Base-by-base conservation (phyloP, 2,888 invertebrate species). In the Macropis europaea region DNA sequence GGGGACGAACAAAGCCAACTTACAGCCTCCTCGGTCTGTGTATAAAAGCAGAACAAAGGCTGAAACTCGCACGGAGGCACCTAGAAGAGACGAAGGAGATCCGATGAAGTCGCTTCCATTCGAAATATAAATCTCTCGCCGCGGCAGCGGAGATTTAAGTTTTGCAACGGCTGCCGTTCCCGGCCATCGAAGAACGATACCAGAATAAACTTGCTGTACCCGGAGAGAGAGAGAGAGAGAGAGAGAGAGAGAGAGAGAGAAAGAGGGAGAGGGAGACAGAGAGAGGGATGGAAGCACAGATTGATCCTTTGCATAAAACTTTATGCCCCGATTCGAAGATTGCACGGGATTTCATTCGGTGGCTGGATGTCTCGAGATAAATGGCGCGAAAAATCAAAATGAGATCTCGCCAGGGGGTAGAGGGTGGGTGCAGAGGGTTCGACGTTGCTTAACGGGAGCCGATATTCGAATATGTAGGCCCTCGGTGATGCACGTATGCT, bases 261-360 rank as follows among this genome's bases (percentile, higher is more conserved):
- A n/a, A n/a, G n/a, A n/a, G n/a, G n/a, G n/a, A n/a, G n/a, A n/a
- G n/a, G n/a, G n/a, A n/a, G n/a, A n/a, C n/a, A n/a, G n/a, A n/a
- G n/a, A n/a, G n/a, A n/a, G n/a, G n/a, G n/a, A n/a, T n/a, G n/a
- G n/a, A n/a, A n/a, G n/a, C n/a, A 34, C 42, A 28, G 67, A 72
- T 57, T 57, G 67, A 67, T 62, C 56, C 57, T 72, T n/a, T n/a
- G 72, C 67, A 72, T 72, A 62, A 72, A 67, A 72, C 67, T 72
- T 72, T 59, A 62, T 68, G 63, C 50, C 68, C 6, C 61, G 36
- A 48, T 72, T 59, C 62, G 59, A 42, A 40, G 43, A 43, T 68
- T 53, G 11, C 28, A n/a, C n/a, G n/a, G n/a, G n/a, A n/a, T n/a
- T n/a, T n/a, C n/a, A n/a, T n/a, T 36, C 47, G 26, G 15, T 22